Percentiles rank a stretch among this genome's conserved stretches.
phyloP scores from a whole-genome alignment of 2,888 invertebrate genomes.

The Ametastegia equiseti region DNA sequence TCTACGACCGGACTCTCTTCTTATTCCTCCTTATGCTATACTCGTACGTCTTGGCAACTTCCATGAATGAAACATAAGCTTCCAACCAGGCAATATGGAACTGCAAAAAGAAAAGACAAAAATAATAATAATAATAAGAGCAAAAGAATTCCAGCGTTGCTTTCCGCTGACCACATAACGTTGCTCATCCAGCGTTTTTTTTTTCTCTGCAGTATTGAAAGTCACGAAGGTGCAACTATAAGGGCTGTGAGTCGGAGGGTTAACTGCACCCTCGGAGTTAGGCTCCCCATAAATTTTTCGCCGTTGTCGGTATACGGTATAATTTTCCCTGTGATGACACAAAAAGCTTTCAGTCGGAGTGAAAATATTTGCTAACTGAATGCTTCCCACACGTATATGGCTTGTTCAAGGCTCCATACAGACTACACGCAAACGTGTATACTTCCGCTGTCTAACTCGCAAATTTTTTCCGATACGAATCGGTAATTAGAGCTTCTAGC shows the following conservation, averaged over 20 bases:
- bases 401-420: neutral
- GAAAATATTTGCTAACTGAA: conserved; percentile 20
- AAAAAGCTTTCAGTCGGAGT: neutral
- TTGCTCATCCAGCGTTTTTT: neutral
- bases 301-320: neutral
- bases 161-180: neutral
- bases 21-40: neutral
- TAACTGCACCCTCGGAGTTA: neutral
- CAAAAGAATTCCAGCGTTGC: too few species aligned
- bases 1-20: neutral
- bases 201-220: neutral
- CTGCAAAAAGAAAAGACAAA: neutral
- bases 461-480: conserved; percentile 21
- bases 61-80: conserved; percentile 22
- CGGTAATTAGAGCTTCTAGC: conserved; percentile 15
- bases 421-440: conserved; percentile 2
- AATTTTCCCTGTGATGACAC: conserved; percentile 15
- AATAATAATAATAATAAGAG: too few species aligned
- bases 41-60: conserved; percentile 3
- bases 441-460: conserved; percentile 16
- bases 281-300: neutral
- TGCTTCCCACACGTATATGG: neutral
- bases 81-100: neutral
- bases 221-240: neutral
- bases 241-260: neutral